Evolutionary conservation across 2,888 invertebrate genomes (phyloP).

Genomic region (Callyntrura guangdongensis): DNA sequence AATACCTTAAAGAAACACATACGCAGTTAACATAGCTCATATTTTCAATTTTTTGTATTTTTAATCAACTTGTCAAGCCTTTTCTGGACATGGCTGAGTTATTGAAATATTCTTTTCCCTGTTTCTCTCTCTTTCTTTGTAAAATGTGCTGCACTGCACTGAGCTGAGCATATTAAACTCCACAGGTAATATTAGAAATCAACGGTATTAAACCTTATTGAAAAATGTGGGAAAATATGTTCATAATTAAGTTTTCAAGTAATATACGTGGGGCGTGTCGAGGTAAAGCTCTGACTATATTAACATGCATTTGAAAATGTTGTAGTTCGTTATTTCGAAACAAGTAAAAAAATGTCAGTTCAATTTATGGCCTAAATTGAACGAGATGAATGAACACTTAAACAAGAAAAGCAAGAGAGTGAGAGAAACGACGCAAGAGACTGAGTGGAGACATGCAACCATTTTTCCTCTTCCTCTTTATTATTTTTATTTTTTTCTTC

Average conservation of each 20-base stretch:
- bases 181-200: too few species aligned
- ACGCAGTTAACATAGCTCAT: not conserved
- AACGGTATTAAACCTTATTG: not conserved
- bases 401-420: slow-evolving; percentile 27
- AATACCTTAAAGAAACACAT: not conserved
- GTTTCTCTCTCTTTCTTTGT: not conserved
- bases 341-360: slow-evolving; percentile 58
- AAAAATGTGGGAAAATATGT: slow-evolving; percentile 41
- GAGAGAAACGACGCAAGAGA: slow-evolving; percentile 66
- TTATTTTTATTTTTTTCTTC: not conserved
- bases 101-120: slow-evolving; percentile 48
- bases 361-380: slow-evolving; percentile 64
- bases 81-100: slow-evolving; percentile 64
- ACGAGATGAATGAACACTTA: slow-evolving; percentile 70
- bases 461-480: slow-evolving; percentile 36
- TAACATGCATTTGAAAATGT: slow-evolving; percentile 19
- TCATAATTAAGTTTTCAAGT: not conserved
- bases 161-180: not conserved
- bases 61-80: slow-evolving; percentile 78
- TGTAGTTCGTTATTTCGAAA: slow-evolving; percentile 56
- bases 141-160: not conserved
- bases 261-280: slow-evolving; percentile 39
- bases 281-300: not conserved
- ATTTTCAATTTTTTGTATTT: slow-evolving; percentile 55
- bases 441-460: slow-evolving; percentile 68